Percentiles rank a stretch among this genome's conserved stretches.
phyloP scores from a whole-genome alignment of 2,888 invertebrate species.

The Taphrorychus bicolor region DNA sequence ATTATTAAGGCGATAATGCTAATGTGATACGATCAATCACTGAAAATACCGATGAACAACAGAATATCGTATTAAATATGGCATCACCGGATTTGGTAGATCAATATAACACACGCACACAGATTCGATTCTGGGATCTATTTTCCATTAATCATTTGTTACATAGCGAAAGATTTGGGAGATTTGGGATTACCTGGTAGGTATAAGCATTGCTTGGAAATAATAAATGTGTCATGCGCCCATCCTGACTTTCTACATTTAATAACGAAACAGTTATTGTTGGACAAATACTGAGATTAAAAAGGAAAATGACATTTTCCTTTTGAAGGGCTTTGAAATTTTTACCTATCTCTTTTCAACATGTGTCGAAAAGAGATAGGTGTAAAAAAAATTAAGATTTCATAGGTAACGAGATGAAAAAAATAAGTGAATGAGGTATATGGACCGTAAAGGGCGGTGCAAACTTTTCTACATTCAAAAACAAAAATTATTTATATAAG shows the following conservation, averaged over 20 bases:
- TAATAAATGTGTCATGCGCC: background rate
- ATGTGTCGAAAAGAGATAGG: too few relatives aligned
- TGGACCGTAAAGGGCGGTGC: too few relatives aligned
- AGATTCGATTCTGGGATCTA: background rate
- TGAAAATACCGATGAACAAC: background rate
- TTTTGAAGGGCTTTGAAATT: too few relatives aligned
- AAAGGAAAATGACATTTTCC: too few relatives aligned
- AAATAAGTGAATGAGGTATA: too few relatives aligned
- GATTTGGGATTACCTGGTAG: background rate
- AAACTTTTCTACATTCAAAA: too few relatives aligned
- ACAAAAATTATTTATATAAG: too few relatives aligned
- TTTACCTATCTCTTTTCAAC: too few relatives aligned
- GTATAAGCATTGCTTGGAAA: background rate
- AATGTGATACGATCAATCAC: background rate
- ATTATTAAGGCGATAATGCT: background rate
- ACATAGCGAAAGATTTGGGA: background rate
- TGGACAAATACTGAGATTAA: background rate
- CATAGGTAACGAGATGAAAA: too few relatives aligned
- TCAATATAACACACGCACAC: background rate
- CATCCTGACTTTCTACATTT: background rate
- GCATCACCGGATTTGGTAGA: background rate
- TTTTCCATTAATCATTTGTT: background rate
- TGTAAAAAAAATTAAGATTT: too few relatives aligned
- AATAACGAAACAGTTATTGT: background rate
- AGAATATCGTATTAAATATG: background rate